Percentiles rank a stretch among this genome's conserved stretches.
Conservation (phyloP, 2,113 vertebrate species). For the Chitala chitala region DNA sequence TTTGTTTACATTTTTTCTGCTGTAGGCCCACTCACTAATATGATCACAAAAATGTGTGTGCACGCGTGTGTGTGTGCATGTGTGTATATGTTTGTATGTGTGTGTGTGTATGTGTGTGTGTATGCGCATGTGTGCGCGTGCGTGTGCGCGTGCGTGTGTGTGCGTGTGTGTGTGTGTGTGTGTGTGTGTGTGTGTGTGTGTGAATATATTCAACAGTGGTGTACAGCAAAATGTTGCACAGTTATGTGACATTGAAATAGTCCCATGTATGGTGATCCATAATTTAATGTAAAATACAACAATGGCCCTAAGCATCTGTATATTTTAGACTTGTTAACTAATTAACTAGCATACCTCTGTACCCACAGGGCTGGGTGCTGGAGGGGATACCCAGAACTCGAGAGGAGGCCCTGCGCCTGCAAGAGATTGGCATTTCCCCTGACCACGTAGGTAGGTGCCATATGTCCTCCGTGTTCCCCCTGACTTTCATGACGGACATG, state of each 20-base stretch:
- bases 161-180: too few species aligned
- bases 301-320: not conserved
- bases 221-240: not conserved
- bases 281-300: not conserved
- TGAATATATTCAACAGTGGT: not conserved
- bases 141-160: too few species aligned
- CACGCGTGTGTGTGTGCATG: too few species aligned
- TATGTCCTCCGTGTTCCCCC: not conserved
- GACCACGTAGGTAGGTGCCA: conserved; percentile 75
- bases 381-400: conserved; percentile 75
- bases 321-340: not conserved
- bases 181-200: too few species aligned
- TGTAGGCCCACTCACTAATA: too few species aligned
- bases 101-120: too few species aligned
- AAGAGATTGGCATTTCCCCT: conserved; percentile 70
- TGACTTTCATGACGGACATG: not conserved
- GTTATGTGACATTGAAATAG: not conserved
- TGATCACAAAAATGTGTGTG: too few species aligned
- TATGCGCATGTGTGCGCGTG: too few species aligned
- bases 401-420: conserved; percentile 73
- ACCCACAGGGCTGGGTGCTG: conserved; percentile 83
- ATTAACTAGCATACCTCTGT: conserved; percentile 26
- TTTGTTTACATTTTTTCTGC: too few species aligned
- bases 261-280: not conserved
- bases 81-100: too few species aligned